phyloP scores from a whole-genome alignment of 1,140 invertebrate genomes.

The Drosophila malerkotliana region DNA sequence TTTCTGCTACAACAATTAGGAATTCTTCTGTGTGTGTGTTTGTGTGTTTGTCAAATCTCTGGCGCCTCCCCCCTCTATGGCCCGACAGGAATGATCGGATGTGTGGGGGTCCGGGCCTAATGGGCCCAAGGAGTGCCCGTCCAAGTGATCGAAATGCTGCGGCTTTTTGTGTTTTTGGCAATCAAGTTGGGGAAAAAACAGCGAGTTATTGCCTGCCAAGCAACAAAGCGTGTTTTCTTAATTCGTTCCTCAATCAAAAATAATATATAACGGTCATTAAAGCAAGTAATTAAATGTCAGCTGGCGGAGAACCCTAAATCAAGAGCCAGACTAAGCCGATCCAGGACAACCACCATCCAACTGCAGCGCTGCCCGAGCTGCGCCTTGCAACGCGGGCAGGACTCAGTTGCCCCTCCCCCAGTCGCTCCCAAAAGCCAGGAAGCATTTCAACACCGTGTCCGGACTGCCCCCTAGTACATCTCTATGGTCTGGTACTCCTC shows the following conservation, averaged over 20 bases:
- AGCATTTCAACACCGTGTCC: conserved; percentile 32
- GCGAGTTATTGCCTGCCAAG: conserved; percentile 29
- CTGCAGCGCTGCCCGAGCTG: conserved; percentile 30
- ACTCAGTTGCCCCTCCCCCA: conserved; percentile 15
- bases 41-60: no score
- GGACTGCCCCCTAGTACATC: conserved; percentile 42
- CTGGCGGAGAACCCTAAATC: background rate
- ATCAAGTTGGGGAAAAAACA: conserved; percentile 17
- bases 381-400: background rate
- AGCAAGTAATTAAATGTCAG: conserved; percentile 1
- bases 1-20: conserved; percentile 81
- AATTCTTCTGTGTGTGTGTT: conserved; percentile 1
- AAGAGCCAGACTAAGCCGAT: background rate
- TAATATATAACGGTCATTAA: conserved; percentile 3
- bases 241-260: conserved; percentile 24
- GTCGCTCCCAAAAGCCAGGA: background rate
- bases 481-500: conserved; percentile 45
- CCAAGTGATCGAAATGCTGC: conserved; percentile 61
- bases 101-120: conserved; percentile 20
- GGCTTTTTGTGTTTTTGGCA: conserved; percentile 38
- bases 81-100: conserved; percentile 32
- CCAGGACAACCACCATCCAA: conserved; percentile 34
- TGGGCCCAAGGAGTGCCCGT: conserved; percentile 33
- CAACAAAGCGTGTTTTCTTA: conserved; percentile 42
- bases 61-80: no score